Base-by-base conservation (phyloP, 1,140 invertebrate species). In the Drosophila persimilis region DNA sequence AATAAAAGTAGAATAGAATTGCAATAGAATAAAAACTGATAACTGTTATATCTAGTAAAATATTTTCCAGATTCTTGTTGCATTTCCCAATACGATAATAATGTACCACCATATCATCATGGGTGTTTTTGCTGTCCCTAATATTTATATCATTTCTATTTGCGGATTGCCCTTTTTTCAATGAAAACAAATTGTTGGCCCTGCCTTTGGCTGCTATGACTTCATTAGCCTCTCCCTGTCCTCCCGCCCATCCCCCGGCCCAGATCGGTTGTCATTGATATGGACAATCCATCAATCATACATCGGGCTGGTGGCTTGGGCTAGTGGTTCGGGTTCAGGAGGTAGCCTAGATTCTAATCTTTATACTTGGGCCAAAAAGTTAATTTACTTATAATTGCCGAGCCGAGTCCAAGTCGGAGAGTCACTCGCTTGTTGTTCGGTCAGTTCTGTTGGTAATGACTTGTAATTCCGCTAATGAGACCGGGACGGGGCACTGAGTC, bases 381-480 rank as follows among this genome's bases (percentile, higher is more conserved):
- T 90, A 90, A 90, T 90, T 90, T 84, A 90, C 88, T 90, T 90
- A 90, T 90, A 90, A 90, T 90, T 90, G 81, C 81, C 81, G 75
- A 26, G 24, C 24, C 24, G 24, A 66, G 73, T 56, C 65, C 54
- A 35, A 59, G 46, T 39, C 41, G n/a, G 31, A 31, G 24, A 50
- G 26, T 47, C 63, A 57, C 44, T 57, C 47, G 52, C 56, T 64
- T 47, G 24, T 54, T 24, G 22, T 54, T 24, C 59, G 58, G 53
- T 71, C 74, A 76, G 66, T 54, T 77, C 57, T 57, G 43, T 63
- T 56, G 80, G 73, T 83, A 90, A 90, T 89, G 89, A 89, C 89
- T 90, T 90, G 89, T 90, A 90, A 90, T 90, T 86, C 71, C 73
- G 89, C 79, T 90, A 90, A 90, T 90, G 89, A 89, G 81, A 61